These are phyloP conservation scores for Octopus bimaculoides DNA, from an alignment of 1,140 invertebrate species.

Conservation along the genomic window DNA sequence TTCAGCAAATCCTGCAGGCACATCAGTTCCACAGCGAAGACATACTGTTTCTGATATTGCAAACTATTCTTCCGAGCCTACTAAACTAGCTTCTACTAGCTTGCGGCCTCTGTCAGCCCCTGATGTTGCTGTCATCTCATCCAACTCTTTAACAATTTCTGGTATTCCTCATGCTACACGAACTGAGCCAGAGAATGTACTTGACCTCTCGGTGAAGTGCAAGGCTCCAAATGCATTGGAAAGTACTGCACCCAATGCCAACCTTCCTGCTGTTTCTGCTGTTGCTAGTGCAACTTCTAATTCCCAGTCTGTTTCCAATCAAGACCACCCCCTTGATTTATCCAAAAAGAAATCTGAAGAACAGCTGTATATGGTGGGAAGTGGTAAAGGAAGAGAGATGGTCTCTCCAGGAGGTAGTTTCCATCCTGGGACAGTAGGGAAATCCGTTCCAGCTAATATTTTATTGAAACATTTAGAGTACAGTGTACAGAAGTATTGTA, in stretches of 20 bases:
- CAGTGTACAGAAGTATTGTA: constrained; percentile 40
- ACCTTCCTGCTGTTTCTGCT: background rate
- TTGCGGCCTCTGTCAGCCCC: constrained; percentile 4
- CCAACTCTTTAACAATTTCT: background rate
- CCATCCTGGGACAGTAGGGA: background rate
- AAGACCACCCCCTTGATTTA: constrained; percentile 39
- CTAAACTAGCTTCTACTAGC: background rate
- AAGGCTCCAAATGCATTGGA: constrained; percentile 3
- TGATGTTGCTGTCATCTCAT: background rate
- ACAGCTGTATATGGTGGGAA: background rate
- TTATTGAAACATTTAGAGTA: constrained; percentile 36
- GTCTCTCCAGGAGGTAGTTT: background rate
- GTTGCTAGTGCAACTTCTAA: background rate
- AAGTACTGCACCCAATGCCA: background rate
- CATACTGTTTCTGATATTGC: constrained; percentile 12
- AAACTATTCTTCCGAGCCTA: constrained; percentile 7
- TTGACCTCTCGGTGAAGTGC: constrained; percentile 21
- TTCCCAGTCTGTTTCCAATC: constrained; percentile 1
- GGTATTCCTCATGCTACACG: background rate
- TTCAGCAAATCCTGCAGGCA: background rate
- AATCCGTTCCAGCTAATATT: constrained; percentile 27
- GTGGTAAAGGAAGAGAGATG: constrained; percentile 12
- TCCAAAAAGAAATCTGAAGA: constrained; percentile 27
- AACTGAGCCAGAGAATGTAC: constrained; percentile 1
- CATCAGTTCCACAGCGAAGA: constrained; percentile 3